Evolutionary conservation across 1,140 invertebrate species (phyloP).

Genomic region (Streblospio benedicti): DNA sequence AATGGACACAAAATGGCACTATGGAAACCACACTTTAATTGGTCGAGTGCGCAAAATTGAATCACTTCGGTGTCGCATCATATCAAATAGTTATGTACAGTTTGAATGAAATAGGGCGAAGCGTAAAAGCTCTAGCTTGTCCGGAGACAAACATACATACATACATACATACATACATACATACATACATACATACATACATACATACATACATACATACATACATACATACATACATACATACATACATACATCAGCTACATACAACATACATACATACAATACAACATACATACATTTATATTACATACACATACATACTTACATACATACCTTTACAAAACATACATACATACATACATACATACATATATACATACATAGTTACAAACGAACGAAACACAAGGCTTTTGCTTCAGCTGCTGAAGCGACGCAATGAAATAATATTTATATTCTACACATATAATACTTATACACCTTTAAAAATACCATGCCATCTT

Average conservation of each 20-base stretch:
- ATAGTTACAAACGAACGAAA: not conserved
- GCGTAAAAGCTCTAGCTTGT: too few relatives aligned
- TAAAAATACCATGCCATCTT: too few relatives aligned
- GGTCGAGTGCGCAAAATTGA: too few relatives aligned
- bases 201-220: not conserved
- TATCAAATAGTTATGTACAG: too few relatives aligned
- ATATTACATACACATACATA: not conserved
- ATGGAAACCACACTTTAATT: too few relatives aligned
- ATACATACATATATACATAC: not conserved
- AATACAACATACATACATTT: not conserved
- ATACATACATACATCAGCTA: not conserved
- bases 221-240: not conserved
- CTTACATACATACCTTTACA: not conserved
- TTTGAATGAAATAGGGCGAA: too few relatives aligned
- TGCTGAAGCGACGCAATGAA: not conserved
- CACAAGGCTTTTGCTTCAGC: not conserved
- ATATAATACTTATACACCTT: too few relatives aligned
- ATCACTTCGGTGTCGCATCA: too few relatives aligned
- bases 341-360: not conserved
- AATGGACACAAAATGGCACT: too few relatives aligned
- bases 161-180: not conserved
- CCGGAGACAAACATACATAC: not conserved
- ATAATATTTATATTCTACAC: too few relatives aligned
- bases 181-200: not conserved
- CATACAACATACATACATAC: not conserved